Evolutionary conservation across 2,888 invertebrate species (phyloP).

Genomic region (Hypena proboscidalis): DNA sequence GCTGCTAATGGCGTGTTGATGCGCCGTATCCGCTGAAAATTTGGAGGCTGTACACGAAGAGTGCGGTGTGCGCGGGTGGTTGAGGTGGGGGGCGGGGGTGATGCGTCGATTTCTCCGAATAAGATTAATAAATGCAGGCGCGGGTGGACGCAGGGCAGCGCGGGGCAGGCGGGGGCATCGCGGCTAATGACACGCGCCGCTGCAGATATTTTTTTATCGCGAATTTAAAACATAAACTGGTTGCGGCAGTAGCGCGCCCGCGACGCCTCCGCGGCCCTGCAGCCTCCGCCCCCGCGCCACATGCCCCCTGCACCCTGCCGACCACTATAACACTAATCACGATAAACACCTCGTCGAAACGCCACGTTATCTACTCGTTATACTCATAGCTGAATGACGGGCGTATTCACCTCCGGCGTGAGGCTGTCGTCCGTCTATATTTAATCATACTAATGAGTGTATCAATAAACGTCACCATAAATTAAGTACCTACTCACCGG

Average conservation of each 20-base stretch:
- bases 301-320: constrained; percentile 47
- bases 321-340: constrained; percentile 43
- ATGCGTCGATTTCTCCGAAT: constrained; percentile 82
- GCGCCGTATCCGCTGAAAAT: constrained; percentile 20
- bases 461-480: background rate
- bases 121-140: constrained; percentile 81
- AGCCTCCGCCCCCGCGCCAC: constrained; percentile 40
- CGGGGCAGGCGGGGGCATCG: constrained; percentile 46
- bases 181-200: constrained; percentile 81
- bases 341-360: constrained; percentile 39
- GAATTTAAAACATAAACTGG: constrained; percentile 80
- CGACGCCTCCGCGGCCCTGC: constrained; percentile 32
- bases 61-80: constrained; percentile 24
- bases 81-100: constrained; percentile 52
- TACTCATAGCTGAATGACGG: constrained; percentile 17
- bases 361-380: constrained; percentile 14
- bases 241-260: constrained; percentile 51
- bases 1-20: background rate
- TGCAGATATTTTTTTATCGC: constrained; percentile 81
- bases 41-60: constrained; percentile 31
- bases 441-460: constrained; percentile 32
- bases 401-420: constrained; percentile 29
- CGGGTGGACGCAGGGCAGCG: constrained; percentile 46
- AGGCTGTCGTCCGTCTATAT: constrained; percentile 30
- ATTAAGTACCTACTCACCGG: too few relatives aligned